Base-by-base conservation (phyloP, 1,140 invertebrate species). In the Stenopsyche tienmushanensis region DNA sequence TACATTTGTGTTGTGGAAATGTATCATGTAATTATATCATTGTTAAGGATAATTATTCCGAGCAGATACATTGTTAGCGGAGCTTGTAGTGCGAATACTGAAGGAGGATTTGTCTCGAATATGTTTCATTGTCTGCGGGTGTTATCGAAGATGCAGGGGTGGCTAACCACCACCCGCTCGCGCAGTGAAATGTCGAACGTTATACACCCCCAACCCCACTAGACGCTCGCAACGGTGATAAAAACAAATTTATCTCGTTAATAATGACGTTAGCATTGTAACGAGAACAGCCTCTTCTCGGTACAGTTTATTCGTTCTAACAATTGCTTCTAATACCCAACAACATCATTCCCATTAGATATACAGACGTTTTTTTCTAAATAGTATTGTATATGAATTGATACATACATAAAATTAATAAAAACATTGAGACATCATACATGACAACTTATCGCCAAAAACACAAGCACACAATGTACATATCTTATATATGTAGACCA, bases 1-100 rank as follows among this genome's bases (percentile, higher is more conserved):
- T 26, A 53, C 24, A 21, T 15, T 34, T 34, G 29, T 34, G 29
- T 34, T 50, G 7, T 23, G 50, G 54, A 24, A 57, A 57, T 57
- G 54, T 57, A 57, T 57, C 54, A 39, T 57, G 54, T 57, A 42
- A 57, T 57, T 57, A 57, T 57, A 42, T 57, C 54, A 42, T 57
- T 57, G 54, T 57, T 10, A 9, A n/a, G 8, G 29, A 57, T 57
- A 42, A 57, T 57, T 57, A 57, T 57, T 57, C 39, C 34, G 34
- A 23, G 25, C 50, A 23, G 21, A 25, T 23, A 26, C 50, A 53
- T 53, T 53, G 50, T 53, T 49, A 53, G 50, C 21, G 50, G 23
- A 24, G 49, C 9, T 2, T 17, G 21, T 24, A 26, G 21, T n/a
- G 3, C 10, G 47, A 53, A 53, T 26, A 53, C 21, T 53, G 25